Conservation (phyloP, 2,888 invertebrate genomes). For the Cephonodes hylas region DNA sequence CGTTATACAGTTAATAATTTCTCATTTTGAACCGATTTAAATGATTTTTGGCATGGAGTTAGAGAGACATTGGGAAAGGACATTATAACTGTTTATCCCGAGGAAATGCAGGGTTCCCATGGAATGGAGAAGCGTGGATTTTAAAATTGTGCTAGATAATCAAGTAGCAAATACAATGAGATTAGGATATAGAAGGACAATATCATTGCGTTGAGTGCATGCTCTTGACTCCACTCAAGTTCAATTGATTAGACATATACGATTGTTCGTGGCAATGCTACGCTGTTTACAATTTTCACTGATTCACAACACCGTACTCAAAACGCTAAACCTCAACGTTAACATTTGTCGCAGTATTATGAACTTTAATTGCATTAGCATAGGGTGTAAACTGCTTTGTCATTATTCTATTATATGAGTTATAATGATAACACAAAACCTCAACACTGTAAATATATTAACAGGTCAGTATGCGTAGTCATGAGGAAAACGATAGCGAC, state of each 20-base stretch:
- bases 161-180: background rate
- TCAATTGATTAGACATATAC: conserved; percentile 22
- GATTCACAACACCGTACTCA: conserved; percentile 35
- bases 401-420: conserved; percentile 5
- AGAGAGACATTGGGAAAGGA: too few relatives aligned
- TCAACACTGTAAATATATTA: conserved; percentile 32
- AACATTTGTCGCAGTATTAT: conserved; percentile 21
- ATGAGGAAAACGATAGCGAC: conserved; percentile 24
- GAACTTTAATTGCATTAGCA: conserved; percentile 25
- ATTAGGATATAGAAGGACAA: background rate
- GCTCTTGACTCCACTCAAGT: background rate
- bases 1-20: too few relatives aligned
- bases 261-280: conserved; percentile 23
- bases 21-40: too few relatives aligned
- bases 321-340: conserved; percentile 56
- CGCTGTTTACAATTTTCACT: conserved; percentile 17
- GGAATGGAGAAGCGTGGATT: too few relatives aligned
- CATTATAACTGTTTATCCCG: too few relatives aligned
- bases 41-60: too few relatives aligned
- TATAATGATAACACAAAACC: conserved; percentile 51
- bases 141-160: too few relatives aligned
- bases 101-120: too few relatives aligned
- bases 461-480: conserved; percentile 19
- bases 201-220: background rate
- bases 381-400: conserved; percentile 24